Evolutionary conservation across 2,797 vertebrate species (phyloP), one percentile per base, ranked within the genome.

Genomic region (Tauraco hartlaubi): DNA sequence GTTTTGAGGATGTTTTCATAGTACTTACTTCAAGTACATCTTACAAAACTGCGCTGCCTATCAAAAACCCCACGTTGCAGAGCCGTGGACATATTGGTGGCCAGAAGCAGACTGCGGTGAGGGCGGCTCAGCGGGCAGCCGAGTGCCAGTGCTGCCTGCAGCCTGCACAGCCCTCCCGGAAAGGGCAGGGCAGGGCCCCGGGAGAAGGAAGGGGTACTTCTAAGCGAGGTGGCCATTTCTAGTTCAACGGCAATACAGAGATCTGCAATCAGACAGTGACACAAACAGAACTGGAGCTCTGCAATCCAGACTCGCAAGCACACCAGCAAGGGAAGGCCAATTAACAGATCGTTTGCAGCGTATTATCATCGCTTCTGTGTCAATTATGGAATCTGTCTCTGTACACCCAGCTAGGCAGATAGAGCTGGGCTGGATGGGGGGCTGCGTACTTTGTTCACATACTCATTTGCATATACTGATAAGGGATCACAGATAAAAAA

Each of bases 81-180:
- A 54, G 35, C 31, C 37, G 6, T 0, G 31, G 46, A 11, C 54
- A 6, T 1, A 1, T 0, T 2, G 35, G 54, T 52, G 59, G 43
- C 21, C 3, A 7, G 82, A n/a, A 72, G 63, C 28, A 44, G 19
- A 3, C 12, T 3, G 89, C 1, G 0, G 61, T 0, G 26, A 33
- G 49, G 1, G 37, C 71, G 52, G 77, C 61, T 31, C 46, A 20
- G 75, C 0, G 0, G 55, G 55, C 73, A 66, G 49, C 3, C 1
- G 28, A 1, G 51, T 43, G 31, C 26, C 23, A 8, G 44, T 16
- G 51, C 61, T 44, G 73, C 23, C n/a, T 14, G 41, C 67, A 16
- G 49, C 26, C 61, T 7, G 15, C 1, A 13, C 59, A 28, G 55
- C 55, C 56, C 48, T 2, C 28, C 26, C 0, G 0, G 41, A 18